phyloP scores from a whole-genome alignment of 2,113 vertebrate species.

The Mirounga angustirostris region DNA sequence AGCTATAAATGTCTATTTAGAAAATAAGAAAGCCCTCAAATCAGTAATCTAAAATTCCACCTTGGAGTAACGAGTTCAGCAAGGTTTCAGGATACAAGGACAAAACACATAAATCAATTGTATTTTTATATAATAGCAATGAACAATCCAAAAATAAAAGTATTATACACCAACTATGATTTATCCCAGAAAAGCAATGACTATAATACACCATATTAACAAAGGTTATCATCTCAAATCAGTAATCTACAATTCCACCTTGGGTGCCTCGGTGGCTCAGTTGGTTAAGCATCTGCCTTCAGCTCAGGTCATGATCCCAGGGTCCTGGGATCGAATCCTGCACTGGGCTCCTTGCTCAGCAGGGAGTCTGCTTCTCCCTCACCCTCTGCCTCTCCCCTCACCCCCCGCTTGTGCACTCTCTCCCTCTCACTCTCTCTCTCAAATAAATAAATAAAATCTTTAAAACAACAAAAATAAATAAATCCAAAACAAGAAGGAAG shows the following conservation, averaged over 20 bases:
- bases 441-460: neutral
- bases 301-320: neutral
- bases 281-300: neutral
- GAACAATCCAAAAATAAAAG: slow-evolving; percentile 4
- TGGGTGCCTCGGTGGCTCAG: neutral
- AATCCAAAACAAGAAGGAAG: neutral
- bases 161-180: too few relatives aligned
- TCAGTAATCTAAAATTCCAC: neutral
- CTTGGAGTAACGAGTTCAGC: neutral
- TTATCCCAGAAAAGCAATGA: too few relatives aligned
- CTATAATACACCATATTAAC: too few relatives aligned
- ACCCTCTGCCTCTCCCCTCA: neutral
- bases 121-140: neutral
- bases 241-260: neutral
- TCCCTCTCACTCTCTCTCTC: neutral
- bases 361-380: neutral
- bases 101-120: neutral
- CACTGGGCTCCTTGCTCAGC: neutral
- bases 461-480: neutral
- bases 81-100: neutral
- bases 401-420: neutral
- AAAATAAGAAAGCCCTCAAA: neutral
- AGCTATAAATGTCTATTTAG: neutral
- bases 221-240: neutral
- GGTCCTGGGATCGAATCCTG: neutral